phyloP scores from a whole-genome alignment of 1,140 invertebrate genomes.

The Lethrus apterus region DNA sequence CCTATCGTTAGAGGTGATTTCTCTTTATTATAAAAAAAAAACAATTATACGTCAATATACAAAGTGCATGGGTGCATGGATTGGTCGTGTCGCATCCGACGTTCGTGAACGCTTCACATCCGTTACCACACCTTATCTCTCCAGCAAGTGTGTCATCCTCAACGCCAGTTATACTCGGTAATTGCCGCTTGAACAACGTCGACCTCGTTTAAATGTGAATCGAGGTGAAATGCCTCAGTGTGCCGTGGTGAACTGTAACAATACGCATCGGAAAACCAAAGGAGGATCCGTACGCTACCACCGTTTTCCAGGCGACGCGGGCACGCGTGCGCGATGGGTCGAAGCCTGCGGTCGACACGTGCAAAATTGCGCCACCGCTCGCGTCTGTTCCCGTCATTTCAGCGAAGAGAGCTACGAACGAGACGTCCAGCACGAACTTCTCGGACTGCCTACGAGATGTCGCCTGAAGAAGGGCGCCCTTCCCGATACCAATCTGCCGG shows the following conservation, averaged over 20 bases:
- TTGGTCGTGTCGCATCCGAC: too few relatives aligned
- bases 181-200: too few relatives aligned
- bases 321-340: slow-evolving; percentile 47
- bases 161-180: too few relatives aligned
- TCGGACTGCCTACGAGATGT: slow-evolving; percentile 48
- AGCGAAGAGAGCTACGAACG: slow-evolving; percentile 49
- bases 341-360: slow-evolving; percentile 46
- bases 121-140: too few relatives aligned
- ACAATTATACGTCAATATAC: too few relatives aligned
- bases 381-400: slow-evolving; percentile 52
- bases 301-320: slow-evolving; percentile 49
- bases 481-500: slow-evolving; percentile 35
- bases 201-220: too few relatives aligned
- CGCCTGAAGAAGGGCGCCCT: slow-evolving; percentile 48
- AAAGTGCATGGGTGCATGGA: too few relatives aligned
- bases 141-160: too few relatives aligned
- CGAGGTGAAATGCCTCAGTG: slow-evolving; percentile 48
- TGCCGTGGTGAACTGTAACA: slow-evolving; percentile 50
- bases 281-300: slow-evolving; percentile 50
- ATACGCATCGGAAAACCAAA: slow-evolving; percentile 50
- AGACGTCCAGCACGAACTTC: slow-evolving; percentile 50
- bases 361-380: slow-evolving; percentile 49
- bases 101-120: too few relatives aligned
- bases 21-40: too few relatives aligned
- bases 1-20: too few relatives aligned